A percentile compares a stretch with the other conserved stretches of the same genome.
Evolutionary conservation across 2,113 vertebrate genomes (phyloP).

Genomic region (Aspiorhynchus laticeps): DNA sequence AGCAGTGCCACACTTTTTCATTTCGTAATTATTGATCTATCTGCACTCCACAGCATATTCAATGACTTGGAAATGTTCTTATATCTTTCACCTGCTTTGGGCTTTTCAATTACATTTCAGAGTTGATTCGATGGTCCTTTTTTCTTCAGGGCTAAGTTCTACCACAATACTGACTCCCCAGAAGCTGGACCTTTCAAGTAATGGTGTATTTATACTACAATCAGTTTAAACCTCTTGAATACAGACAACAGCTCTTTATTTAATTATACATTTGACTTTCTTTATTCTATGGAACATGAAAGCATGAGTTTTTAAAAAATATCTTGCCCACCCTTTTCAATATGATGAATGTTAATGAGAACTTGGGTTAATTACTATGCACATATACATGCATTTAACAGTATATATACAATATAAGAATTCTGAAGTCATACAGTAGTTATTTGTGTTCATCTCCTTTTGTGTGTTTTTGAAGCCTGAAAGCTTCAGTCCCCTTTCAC

Average conservation of each 20-base stretch:
- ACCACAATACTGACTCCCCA: background rate
- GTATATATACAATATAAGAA: background rate
- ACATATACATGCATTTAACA: no score
- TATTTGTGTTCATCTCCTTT: background rate
- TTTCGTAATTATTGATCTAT: background rate
- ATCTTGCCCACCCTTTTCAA: no score
- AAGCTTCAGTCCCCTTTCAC: background rate
- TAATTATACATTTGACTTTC: no score
- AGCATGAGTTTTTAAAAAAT: no score
- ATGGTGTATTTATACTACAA: background rate
- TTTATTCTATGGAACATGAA: no score
- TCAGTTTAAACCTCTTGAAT: no score
- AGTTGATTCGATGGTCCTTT: background rate
- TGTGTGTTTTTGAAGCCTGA: background rate
- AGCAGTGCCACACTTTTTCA: background rate
- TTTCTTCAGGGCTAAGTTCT: background rate
- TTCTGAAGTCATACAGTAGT: background rate
- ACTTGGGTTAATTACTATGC: no score
- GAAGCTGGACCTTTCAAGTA: background rate
- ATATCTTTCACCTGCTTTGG: background rate
- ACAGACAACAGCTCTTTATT: no score
- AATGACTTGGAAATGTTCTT: background rate
- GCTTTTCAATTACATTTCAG: background rate
- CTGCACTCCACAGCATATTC: constrained; percentile 6
- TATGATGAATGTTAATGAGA: no score